Conservation (phyloP, 2,888 invertebrate genomes). For the Ormyrus nitidulus region DNA sequence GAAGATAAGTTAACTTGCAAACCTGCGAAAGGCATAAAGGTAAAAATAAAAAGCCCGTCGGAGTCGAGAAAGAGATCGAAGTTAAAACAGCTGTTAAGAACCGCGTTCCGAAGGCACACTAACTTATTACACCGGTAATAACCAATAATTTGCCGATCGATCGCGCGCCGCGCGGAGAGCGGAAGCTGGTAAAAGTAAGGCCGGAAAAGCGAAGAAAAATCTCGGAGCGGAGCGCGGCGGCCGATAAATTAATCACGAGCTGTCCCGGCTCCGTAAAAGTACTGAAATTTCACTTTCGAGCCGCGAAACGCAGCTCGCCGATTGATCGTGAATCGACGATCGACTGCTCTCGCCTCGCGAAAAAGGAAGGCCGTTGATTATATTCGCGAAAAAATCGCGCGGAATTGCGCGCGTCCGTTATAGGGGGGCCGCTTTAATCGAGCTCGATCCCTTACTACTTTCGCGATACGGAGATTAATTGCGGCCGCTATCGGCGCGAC, state of each 20-base stretch:
- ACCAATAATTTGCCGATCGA: conserved; percentile 49
- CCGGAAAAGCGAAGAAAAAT: too few relatives aligned
- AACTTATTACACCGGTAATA: conserved; percentile 41
- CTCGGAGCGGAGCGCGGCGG: too few relatives aligned
- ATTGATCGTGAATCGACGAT: too few relatives aligned
- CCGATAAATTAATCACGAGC: conserved; percentile 35
- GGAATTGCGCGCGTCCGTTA: conserved; percentile 12
- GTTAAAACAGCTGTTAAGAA: conserved; percentile 29
- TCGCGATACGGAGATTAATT: conserved; percentile 59
- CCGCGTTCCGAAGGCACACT: not conserved
- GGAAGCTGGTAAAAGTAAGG: too few relatives aligned
- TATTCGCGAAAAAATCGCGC: not conserved
- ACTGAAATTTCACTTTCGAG: conserved; percentile 41
- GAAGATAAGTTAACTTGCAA: too few relatives aligned
- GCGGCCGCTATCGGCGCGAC: conserved; percentile 36
- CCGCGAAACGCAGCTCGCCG: too few relatives aligned
- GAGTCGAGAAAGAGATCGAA: not conserved
- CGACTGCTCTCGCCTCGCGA: too few relatives aligned
- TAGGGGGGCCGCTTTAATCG: conserved; percentile 60
- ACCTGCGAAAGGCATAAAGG: too few relatives aligned
- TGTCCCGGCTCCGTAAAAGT: not conserved
- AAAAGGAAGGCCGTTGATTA: too few relatives aligned
- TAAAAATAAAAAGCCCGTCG: too few relatives aligned
- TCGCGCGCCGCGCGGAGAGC: conserved; percentile 17
- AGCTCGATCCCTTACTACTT: conserved; percentile 57